Percentiles rank a stretch among this genome's conserved stretches.
Evolutionary conservation across 1,140 invertebrate genomes (phyloP).

Genomic region (Zelostemma sp.): DNA sequence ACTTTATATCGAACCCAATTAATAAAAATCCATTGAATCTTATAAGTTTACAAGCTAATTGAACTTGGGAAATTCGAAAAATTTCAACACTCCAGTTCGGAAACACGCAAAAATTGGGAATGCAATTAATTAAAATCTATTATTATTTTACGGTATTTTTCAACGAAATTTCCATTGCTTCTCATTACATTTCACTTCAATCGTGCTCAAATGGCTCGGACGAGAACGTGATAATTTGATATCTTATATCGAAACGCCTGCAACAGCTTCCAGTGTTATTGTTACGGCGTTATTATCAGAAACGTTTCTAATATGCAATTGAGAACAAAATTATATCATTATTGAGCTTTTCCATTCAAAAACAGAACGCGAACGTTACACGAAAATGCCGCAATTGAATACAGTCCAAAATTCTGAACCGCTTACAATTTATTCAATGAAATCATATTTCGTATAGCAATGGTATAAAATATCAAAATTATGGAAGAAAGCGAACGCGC

Average conservation of each 20-base stretch:
- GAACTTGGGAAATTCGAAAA: background rate
- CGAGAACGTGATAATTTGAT: constrained; percentile 16
- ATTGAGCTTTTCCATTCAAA: constrained; percentile 30
- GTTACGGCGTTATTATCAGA: constrained; percentile 38
- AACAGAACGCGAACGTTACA: constrained; percentile 14
- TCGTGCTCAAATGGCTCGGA: background rate
- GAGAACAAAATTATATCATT: constrained; percentile 24
- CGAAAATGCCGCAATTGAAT: constrained; percentile 7
- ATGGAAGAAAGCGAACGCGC: constrained; percentile 39
- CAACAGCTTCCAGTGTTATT: constrained; percentile 8
- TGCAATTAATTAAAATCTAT: background rate
- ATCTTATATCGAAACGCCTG: constrained; percentile 10
- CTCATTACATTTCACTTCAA: background rate
- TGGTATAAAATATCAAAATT: constrained; percentile 44
- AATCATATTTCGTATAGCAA: constrained; percentile 13
- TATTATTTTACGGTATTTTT: background rate
- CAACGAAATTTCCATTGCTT: background rate
- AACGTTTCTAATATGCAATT: constrained; percentile 35
- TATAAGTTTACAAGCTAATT: too few species aligned
- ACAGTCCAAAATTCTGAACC: constrained; percentile 5
- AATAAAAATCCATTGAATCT: too few species aligned
- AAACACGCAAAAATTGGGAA: background rate
- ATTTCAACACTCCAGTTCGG: background rate
- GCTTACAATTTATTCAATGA: constrained; percentile 12
- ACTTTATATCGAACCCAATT: too few species aligned